Evolutionary conservation across 2,888 invertebrate genomes (phyloP).

Genomic region (Pseudeuparius sepicola): DNA sequence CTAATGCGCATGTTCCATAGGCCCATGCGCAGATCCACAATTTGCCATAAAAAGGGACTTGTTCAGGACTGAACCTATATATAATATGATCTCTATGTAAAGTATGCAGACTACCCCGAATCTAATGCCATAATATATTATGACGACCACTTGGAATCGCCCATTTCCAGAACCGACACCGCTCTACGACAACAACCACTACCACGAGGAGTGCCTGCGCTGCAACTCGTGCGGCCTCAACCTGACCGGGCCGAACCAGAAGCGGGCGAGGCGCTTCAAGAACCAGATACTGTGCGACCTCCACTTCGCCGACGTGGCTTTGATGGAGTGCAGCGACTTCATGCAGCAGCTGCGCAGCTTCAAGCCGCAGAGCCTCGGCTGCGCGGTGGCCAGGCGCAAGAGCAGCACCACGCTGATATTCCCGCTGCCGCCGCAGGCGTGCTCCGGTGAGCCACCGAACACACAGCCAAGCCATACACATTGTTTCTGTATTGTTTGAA

Average conservation of each 20-base stretch:
- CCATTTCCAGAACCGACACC: conserved; percentile 73
- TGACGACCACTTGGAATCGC: no score
- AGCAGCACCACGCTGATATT: conserved; percentile 90
- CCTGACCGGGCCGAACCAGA: conserved; percentile 82
- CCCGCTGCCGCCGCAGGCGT: conserved; percentile 87
- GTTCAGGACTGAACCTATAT: no score
- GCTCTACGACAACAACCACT: conserved; percentile 89
- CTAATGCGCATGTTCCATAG: no score
- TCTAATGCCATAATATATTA: no score
- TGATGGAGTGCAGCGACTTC: conserved; percentile 95
- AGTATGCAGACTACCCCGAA: no score
- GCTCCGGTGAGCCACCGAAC: conserved; percentile 77
- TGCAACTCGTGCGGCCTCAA: conserved; percentile 93
- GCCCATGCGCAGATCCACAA: no score
- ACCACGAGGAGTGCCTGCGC: conserved; percentile 94
- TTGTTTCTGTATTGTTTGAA: no score
- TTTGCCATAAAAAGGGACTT: no score
- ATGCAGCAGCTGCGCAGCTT: conserved; percentile 94
- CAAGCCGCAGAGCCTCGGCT: conserved; percentile 91
- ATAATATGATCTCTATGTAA: no score
- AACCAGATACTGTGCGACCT: conserved; percentile 93
- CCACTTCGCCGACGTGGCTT: conserved; percentile 93
- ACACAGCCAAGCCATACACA: no score
- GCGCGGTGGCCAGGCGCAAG: conserved; percentile 87
- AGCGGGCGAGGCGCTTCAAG: conserved; percentile 51